Evolutionary conservation across 2,113 vertebrate species (phyloP).

Genomic region (Nothobranchius furzeri): DNA sequence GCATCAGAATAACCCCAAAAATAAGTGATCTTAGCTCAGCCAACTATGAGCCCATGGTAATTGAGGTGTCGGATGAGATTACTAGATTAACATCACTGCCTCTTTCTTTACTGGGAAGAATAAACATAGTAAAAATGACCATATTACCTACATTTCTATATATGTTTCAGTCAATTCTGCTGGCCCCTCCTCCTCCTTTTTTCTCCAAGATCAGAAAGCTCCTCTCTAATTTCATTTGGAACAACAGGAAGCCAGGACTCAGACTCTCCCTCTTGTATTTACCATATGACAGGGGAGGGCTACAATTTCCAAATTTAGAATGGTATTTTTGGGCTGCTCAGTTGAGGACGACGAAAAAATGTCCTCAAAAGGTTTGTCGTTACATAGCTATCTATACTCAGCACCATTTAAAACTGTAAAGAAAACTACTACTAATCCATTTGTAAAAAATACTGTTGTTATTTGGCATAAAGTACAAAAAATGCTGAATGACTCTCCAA

Average conservation of each 20-base stretch:
- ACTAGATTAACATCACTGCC: background rate
- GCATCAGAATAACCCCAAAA: no score
- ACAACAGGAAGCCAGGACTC: background rate
- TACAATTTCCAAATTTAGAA: background rate
- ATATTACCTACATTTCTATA: background rate
- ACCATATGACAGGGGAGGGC: background rate
- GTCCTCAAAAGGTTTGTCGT: no score
- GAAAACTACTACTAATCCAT: no score
- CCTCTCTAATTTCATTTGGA: background rate
- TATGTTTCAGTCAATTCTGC: background rate
- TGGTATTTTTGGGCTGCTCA: no score
- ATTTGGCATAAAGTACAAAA: no score
- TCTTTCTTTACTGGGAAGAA: background rate
- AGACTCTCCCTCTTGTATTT: background rate
- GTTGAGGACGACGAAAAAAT: no score
- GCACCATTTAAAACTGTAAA: no score
- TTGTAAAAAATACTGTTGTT: no score
- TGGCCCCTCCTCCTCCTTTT: background rate
- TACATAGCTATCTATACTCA: no score
- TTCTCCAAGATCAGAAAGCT: background rate
- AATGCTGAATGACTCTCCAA: no score
- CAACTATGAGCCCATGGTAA: background rate
- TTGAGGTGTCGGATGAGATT: background rate
- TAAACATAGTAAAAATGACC: background rate
- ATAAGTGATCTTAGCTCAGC: no score